A percentile compares a stretch with the other conserved stretches of the same genome.
These are phyloP conservation scores for Dicrostonyx torquatus DNA, from an alignment of 2,797 vertebrate species.

Conservation along the genomic window DNA sequence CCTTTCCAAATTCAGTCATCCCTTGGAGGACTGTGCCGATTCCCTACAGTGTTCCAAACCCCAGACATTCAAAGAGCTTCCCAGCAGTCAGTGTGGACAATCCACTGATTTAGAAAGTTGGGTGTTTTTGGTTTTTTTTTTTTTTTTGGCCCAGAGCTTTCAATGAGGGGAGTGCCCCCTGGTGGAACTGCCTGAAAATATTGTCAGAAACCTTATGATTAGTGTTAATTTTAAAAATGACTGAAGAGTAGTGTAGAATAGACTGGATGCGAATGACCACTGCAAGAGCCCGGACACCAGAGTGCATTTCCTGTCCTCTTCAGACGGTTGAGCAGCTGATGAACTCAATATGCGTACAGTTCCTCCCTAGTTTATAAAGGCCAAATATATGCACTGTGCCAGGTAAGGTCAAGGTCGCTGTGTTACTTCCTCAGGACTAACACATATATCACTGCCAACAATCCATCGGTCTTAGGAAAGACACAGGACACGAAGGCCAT, in stretches of 20 bases:
- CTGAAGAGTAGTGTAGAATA: background rate
- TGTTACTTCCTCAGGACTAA: background rate
- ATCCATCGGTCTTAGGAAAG: background rate
- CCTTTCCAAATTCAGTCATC: slow-evolving; percentile 41
- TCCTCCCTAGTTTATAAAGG: background rate
- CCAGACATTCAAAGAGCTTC: background rate
- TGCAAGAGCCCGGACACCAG: background rate
- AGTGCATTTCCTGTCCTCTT: background rate
- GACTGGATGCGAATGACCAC: slow-evolving; percentile 28
- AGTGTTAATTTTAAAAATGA: slow-evolving; percentile 64
- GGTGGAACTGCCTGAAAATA: slow-evolving; percentile 80
- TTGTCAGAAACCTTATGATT: slow-evolving; percentile 73
- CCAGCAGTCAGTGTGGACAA: slow-evolving; percentile 50
- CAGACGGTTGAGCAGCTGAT: background rate
- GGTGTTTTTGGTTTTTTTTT: background rate
- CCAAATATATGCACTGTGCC: background rate
- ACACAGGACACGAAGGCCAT: background rate
- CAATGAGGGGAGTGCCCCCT: slow-evolving; percentile 84
- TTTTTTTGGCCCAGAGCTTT: slow-evolving; percentile 77
- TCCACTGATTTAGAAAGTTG: background rate
- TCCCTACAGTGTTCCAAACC: background rate
- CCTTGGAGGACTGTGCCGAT: background rate
- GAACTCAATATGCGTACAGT: background rate
- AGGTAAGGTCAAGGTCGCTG: slow-evolving; percentile 25
- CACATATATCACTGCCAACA: background rate